Percentiles rank a stretch among this genome's conserved stretches.
phyloP scores from a whole-genome alignment of 2,797 vertebrate species.

The Vireo griseus region DNA sequence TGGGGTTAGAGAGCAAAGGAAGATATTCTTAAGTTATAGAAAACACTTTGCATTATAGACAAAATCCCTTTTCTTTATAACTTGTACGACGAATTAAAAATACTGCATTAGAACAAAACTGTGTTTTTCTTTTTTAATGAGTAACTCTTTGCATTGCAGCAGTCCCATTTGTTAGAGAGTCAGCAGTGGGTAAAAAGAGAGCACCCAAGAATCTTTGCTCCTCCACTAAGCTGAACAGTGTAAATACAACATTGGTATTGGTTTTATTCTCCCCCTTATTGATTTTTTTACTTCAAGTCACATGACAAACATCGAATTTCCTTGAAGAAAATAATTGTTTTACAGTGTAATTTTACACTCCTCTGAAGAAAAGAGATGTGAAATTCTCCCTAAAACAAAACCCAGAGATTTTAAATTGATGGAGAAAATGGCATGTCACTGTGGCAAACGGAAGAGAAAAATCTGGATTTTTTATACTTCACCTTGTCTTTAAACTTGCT shows the following conservation, averaged over 20 bases:
- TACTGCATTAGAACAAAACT: background rate
- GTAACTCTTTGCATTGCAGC: background rate
- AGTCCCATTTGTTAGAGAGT: background rate
- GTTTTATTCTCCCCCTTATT: background rate
- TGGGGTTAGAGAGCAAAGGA: background rate
- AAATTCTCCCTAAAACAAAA: constrained; percentile 5
- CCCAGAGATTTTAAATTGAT: background rate
- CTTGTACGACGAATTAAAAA: background rate
- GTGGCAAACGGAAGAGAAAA: background rate
- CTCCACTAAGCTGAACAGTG: background rate
- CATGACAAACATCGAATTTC: background rate
- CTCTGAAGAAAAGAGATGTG: background rate
- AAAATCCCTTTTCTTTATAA: background rate
- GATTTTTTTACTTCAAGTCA: background rate
- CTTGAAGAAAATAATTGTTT: constrained; percentile 23
- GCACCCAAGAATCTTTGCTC: background rate
- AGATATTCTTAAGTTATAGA: background rate
- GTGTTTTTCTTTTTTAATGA: background rate
- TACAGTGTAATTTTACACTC: constrained; percentile 26
- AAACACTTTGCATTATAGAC: background rate
- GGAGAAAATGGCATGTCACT: background rate
- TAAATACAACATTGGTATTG: background rate
- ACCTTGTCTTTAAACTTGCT: background rate
- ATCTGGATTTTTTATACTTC: background rate
- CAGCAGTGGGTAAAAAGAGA: background rate